Evolutionary conservation across 2,888 invertebrate genomes (phyloP).

Genomic region (Nomada ruficornis): DNA sequence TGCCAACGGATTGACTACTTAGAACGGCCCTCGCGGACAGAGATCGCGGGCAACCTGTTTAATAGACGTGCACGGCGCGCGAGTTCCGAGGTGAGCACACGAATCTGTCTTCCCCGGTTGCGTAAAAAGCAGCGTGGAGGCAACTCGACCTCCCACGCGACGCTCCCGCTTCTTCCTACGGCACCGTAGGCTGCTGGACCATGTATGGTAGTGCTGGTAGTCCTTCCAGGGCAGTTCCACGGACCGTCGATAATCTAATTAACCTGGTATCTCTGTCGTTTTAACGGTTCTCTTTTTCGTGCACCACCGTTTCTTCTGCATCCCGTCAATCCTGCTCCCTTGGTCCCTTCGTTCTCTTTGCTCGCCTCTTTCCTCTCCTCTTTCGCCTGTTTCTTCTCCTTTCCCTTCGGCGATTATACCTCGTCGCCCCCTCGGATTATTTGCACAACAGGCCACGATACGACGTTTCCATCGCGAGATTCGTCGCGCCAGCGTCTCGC

Average conservation of each 20-base stretch:
- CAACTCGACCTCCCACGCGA: conserved; percentile 74
- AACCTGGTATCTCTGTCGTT: conserved; percentile 52
- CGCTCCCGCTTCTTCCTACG: conserved; percentile 54
- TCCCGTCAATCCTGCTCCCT: conserved; percentile 51
- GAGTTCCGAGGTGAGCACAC: conserved; percentile 55
- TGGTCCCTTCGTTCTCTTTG: conserved; percentile 1
- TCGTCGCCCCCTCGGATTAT: neutral
- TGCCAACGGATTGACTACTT: neutral
- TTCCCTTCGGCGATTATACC: neutral
- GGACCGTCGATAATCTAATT: conserved; percentile 69
- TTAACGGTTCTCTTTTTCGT: conserved; percentile 21
- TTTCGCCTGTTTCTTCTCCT: neutral
- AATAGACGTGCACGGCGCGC: conserved; percentile 42
- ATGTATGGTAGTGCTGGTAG: conserved; percentile 71
- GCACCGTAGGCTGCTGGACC: conserved; percentile 64
- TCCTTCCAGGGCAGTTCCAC: conserved; percentile 13
- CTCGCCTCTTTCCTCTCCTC: neutral
- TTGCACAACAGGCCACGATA: conserved; percentile 6
- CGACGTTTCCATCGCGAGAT: neutral
- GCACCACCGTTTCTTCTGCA: conserved; percentile 38
- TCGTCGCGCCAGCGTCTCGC: conserved; percentile 3
- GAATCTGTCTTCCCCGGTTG: conserved; percentile 57
- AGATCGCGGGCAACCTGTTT: conserved; percentile 17
- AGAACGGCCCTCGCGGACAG: neutral
- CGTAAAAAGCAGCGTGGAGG: conserved; percentile 63